Base-by-base conservation (phyloP, 2,888 invertebrate species). In the Abrostola tripartita region DNA sequence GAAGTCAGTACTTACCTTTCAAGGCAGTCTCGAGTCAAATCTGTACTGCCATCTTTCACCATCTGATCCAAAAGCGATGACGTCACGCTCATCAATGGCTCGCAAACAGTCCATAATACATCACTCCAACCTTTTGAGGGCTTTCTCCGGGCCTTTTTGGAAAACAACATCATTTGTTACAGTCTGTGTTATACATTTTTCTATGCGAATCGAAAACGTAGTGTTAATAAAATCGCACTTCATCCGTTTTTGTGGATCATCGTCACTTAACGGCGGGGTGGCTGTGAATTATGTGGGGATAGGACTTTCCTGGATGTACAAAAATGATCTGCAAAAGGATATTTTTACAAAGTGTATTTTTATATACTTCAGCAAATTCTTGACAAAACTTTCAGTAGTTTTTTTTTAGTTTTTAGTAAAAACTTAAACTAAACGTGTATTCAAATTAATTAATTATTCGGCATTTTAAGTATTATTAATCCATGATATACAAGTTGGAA, bases 151-250 rank as follows among this genome's bases (percentile, higher is more conserved):
- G 77, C 74, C 81, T 84, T 86, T 86, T 86, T 84, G 76, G 85
- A 92, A 89, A 93, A 94, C 94, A 93, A 94, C 93, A 94, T 94
- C 94, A 93, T 94, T 94, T 94, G 94, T 94, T 93, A 94, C 88
- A 88, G 87, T 91, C 89, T 90, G 85, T 88, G 90, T 88, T 91
- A 89, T 91, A 92, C 90, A 47, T 91, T 91, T 90, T 88, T 83
- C 84, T 86, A 86, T 87, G 89, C 90, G 90, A 81, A 70, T 81
- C 91, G 92, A 91, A 90, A 92, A 92, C 88, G 78, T 84, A 82
- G 88, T 91, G 93, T 93, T 94, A 92, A 93, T 93, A 94, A 93
- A 94, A 93, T 92, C 89, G 92, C 93, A 92, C 92, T 93, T 91
- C 92, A 93, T 93, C 87, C 90, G 84, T 92, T 94, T 94, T 94